Evolutionary conservation across 2,113 vertebrate genomes (phyloP).

Genomic region (Azemiops feae): DNA sequence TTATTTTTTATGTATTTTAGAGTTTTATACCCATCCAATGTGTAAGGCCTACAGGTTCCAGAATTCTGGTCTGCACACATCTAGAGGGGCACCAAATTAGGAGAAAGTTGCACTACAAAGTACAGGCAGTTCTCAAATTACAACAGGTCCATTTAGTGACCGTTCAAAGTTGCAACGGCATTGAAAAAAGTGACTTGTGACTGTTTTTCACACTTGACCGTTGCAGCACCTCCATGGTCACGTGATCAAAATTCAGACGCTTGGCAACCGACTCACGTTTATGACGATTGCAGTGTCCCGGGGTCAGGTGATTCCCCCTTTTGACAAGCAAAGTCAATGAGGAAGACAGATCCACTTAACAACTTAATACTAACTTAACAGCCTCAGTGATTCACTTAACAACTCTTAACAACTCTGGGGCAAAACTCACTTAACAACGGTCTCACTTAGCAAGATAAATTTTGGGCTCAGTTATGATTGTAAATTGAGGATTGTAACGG

Average conservation of each 20-base stretch:
- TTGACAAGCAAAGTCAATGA: neutral
- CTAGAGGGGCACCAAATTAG: neutral
- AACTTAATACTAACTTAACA: neutral
- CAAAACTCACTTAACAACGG: neutral
- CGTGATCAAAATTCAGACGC: neutral
- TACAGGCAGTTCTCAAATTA: neutral
- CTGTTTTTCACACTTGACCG: neutral
- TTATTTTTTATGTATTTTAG: neutral
- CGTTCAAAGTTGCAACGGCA: neutral
- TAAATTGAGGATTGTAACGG: too few relatives aligned
- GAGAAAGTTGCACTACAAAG: neutral
- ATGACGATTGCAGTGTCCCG: neutral
- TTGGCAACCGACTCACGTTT: neutral
- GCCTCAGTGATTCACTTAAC: neutral
- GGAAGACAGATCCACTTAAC: neutral
- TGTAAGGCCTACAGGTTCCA: neutral
- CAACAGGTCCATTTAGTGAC: neutral
- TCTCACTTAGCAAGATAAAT: neutral
- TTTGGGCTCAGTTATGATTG: too few relatives aligned
- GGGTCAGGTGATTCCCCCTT: neutral
- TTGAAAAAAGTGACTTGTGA: neutral
- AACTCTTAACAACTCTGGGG: neutral
- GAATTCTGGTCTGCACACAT: neutral
- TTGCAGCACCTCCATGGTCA: neutral
- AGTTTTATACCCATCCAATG: neutral